These are phyloP conservation scores for Glaucopsyche alexis DNA, from an alignment of 2,888 invertebrate genomes.

Conservation along the genomic window DNA sequence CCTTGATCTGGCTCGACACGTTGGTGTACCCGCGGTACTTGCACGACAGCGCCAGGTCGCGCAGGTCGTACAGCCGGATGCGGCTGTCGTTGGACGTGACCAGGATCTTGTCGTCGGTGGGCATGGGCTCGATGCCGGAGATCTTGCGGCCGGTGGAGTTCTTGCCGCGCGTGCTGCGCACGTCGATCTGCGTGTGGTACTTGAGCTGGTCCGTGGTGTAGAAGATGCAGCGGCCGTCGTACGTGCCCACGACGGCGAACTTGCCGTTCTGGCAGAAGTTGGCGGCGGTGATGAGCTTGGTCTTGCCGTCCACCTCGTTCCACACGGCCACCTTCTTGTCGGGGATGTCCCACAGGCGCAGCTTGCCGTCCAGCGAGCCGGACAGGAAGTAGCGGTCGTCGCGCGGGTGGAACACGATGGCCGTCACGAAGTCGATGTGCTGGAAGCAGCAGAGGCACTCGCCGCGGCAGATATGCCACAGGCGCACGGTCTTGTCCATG, in stretches of 20 bases:
- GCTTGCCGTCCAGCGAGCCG: constrained; percentile 97
- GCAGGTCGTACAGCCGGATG: constrained; percentile 95
- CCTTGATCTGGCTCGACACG: constrained; percentile 97
- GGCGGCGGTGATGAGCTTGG: constrained; percentile 96
- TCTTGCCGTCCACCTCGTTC: constrained; percentile 98
- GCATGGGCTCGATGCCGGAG: constrained; percentile 98
- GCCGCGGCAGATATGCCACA: constrained; percentile 98
- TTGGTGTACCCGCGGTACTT: constrained; percentile 96
- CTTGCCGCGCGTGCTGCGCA: constrained; percentile 96
- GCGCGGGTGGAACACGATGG: constrained; percentile 98
- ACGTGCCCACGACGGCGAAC: constrained; percentile 98
- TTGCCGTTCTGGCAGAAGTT: constrained; percentile 99
- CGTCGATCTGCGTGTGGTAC: constrained; percentile 98
- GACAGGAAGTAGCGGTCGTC: constrained; percentile 96
- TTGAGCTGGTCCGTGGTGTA: constrained; percentile 99
- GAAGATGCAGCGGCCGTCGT: constrained; percentile 98
- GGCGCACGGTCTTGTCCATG: constrained; percentile 97
- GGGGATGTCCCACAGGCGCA: constrained; percentile 99
- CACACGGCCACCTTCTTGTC: constrained; percentile 98
- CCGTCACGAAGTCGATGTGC: constrained; percentile 99
- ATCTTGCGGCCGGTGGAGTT: constrained; percentile 97
- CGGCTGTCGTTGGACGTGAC: constrained; percentile 99
- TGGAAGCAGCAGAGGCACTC: constrained; percentile 99
- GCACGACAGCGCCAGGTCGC: constrained; percentile 96
- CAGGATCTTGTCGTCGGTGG: constrained; percentile 95